Base-by-base conservation (phyloP, 37 sponge, comb jelly and placozoan genomes). In the Oopsacas minuta region DNA sequence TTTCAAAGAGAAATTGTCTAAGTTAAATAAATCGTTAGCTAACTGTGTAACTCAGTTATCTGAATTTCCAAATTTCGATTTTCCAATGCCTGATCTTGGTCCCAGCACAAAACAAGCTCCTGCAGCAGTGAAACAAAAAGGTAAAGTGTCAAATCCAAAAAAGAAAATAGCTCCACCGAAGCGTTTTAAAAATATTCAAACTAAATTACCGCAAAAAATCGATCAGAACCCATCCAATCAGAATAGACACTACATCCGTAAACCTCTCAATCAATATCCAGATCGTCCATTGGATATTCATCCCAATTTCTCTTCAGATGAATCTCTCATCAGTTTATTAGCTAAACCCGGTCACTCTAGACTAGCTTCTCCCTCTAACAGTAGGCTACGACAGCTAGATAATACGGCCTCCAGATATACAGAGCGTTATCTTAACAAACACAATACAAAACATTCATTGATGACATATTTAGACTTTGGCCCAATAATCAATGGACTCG, bases 51-150 rank as follows among this genome's bases (percentile, higher is more conserved):
- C 28, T 61, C 75, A 61, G 75, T n/a, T 61, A 3, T 61, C 75
- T 20, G 75, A 61, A 61, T 61, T 61, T 61, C 75, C 75, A 20
- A 61, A 61, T 61, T 61, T 61, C 28, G 75, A 61, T n/a, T 61
- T 61, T n/a, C 75, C 75, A 34, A 61, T 61, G 75, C 75, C 75
- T n/a, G 75, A 61, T 3, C 30, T 61, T 15, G 49, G 12, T 15
- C 49, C 49, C 8, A n/a, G n/a, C n/a, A n/a, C n/a, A n/a, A n/a
- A n/a, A n/a, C n/a, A n/a, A 17, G 28, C 22, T 3, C 75, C 75
- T 61, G 28, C 22, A 10, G 28, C 1, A 25, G 1, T 34, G 1
- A 10, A 61, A n/a, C 20, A 61, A 34, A 61, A 61, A 34, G 28
- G 28, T 20, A 12, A 20, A 20, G 28, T 7, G 7, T 5, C 75